These are phyloP conservation scores for Sicus ferrugineus DNA, from an alignment of 2,888 invertebrate genomes.

Conservation along the genomic window DNA sequence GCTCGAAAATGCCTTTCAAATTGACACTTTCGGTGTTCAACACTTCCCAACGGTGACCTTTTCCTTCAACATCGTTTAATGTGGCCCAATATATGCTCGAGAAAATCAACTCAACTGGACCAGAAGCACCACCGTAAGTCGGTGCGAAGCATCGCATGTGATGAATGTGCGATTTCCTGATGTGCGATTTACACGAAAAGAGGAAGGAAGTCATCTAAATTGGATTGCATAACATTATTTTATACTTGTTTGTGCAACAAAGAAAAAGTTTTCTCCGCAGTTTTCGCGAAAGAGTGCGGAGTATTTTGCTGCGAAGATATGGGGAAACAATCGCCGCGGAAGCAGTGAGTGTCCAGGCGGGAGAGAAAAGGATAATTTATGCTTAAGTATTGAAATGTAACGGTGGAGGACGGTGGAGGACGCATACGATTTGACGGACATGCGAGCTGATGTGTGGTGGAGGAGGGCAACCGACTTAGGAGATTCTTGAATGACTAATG, in stretches of 20 bases:
- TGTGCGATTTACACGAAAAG: conserved; percentile 7
- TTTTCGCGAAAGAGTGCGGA: too few relatives aligned
- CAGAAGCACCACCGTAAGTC: not conserved
- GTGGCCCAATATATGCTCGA: not conserved
- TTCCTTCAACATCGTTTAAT: conserved; percentile 20
- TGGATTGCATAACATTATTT: conserved; percentile 44
- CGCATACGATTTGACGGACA: conserved; percentile 36
- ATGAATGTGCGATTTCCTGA: conserved; percentile 40
- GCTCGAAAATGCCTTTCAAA: conserved; percentile 34
- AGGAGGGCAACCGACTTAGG: not conserved
- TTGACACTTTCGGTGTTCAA: conserved; percentile 36
- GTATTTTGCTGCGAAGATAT: not conserved
- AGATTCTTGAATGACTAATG: conserved; percentile 39
- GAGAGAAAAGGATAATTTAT: conserved; percentile 41
- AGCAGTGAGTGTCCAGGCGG: conserved; percentile 8
- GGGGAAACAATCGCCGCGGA: not conserved
- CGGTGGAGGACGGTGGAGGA: conserved; percentile 22
- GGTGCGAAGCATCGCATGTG: conserved; percentile 23
- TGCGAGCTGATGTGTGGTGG: not conserved
- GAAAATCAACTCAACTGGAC: not conserved
- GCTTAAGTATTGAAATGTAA: conserved; percentile 31
- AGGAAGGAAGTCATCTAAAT: conserved; percentile 34
- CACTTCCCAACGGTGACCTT: not conserved
- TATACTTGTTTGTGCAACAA: conserved; percentile 39
- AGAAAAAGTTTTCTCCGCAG: too few relatives aligned